Conservation (phyloP, 1,140 invertebrate genomes). For the Drosophila littoralis region DNA sequence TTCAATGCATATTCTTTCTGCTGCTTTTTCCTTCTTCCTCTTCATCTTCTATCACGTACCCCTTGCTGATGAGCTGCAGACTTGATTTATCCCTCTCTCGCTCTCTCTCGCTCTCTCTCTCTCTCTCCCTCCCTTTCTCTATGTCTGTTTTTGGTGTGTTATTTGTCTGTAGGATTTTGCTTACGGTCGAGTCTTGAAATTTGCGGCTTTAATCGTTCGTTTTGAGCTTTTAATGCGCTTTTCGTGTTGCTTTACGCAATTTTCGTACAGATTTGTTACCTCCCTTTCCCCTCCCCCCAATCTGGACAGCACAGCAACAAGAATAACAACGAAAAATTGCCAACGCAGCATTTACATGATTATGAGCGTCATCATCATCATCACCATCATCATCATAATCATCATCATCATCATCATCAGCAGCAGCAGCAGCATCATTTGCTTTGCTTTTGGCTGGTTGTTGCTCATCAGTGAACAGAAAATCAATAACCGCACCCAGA, state of each 20-base stretch:
- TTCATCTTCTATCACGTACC: conserved; percentile 40
- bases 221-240: conserved; percentile 55
- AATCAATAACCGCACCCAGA: conserved; percentile 78
- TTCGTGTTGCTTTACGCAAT: conserved; percentile 43
- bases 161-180: conserved; percentile 10
- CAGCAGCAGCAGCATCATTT: not conserved
- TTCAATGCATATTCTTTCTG: conserved; percentile 24
- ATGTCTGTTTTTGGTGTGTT: not conserved
- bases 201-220: conserved; percentile 43
- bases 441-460: conserved; percentile 37
- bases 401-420: conserved; percentile 29
- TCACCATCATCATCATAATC: conserved; percentile 36
- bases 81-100: conserved; percentile 24
- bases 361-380: conserved; percentile 35
- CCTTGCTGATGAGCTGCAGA: conserved; percentile 44
- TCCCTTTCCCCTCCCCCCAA: not conserved
- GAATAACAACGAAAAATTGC: conserved; percentile 47
- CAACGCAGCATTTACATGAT: conserved; percentile 61
- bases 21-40: not conserved
- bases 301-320: not conserved
- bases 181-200: conserved; percentile 15
- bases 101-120: not conserved
- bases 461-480: conserved; percentile 68
- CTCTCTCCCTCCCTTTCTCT: not conserved
- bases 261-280: conserved; percentile 38